These are phyloP conservation scores for Amphipoea lucens DNA, from an alignment of 2,888 invertebrate genomes.

Conservation along the genomic window DNA sequence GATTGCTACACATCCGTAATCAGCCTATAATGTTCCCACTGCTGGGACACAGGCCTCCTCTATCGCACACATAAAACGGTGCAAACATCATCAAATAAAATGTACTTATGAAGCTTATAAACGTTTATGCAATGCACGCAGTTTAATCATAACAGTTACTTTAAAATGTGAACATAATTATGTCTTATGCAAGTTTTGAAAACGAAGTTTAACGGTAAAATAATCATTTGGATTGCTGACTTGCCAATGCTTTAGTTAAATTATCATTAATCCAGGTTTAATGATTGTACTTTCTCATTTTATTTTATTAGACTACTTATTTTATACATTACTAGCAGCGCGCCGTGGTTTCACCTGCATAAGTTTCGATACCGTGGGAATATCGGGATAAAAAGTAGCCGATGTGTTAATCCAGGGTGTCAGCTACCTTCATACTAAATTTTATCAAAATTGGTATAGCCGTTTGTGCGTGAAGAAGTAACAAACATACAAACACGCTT, in stretches of 20 bases:
- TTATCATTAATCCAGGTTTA: background rate
- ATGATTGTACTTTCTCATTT: background rate
- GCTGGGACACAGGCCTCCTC: no score
- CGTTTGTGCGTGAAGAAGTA: no score
- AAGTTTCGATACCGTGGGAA: no score
- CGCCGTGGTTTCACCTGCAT: no score
- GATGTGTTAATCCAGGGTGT: no score
- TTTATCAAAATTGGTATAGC: no score
- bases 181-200: slow-evolving; percentile 13
- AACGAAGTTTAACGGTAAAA: slow-evolving; percentile 12
- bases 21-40: no score
- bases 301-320: background rate
- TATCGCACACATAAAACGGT: no score
- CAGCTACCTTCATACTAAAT: no score
- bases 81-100: background rate
- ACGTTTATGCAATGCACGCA: slow-evolving; percentile 18
- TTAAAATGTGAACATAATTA: slow-evolving; percentile 32
- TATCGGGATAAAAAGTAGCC: no score
- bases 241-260: background rate
- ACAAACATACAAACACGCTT: no score
- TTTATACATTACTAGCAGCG: background rate
- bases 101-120: background rate
- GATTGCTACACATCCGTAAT: background rate
- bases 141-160: slow-evolving; percentile 11
- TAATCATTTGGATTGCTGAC: slow-evolving; percentile 1